Conservation (phyloP, 2,797 vertebrate genomes). For the Halcyon leucocephala region DNA sequence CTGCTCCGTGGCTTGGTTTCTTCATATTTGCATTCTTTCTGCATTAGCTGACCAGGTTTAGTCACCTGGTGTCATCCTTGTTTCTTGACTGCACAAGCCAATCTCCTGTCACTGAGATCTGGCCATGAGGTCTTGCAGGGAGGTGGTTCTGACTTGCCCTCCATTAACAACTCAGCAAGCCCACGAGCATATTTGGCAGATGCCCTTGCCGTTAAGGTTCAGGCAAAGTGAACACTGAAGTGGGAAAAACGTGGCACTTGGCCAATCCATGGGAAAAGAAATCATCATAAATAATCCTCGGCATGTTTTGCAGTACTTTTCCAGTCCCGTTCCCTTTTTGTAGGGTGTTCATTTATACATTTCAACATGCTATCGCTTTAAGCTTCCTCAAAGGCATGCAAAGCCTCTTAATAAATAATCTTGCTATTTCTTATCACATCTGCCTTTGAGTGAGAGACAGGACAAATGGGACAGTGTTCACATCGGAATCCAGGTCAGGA, state of each 20-base stretch:
- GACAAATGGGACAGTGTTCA: not conserved
- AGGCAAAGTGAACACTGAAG: not conserved
- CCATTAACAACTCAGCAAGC: not conserved
- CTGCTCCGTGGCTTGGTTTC: not conserved
- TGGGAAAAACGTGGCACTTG: not conserved
- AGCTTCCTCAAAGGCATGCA: slow-evolving; percentile 20
- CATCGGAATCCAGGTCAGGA: slow-evolving; percentile 43
- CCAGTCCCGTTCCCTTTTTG: not conserved
- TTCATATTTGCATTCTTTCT: slow-evolving; percentile 34
- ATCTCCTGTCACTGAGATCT: not conserved
- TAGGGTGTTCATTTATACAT: not conserved
- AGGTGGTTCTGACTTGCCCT: slow-evolving; percentile 48
- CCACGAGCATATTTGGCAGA: slow-evolving; percentile 38
- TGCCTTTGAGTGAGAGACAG: slow-evolving; percentile 23
- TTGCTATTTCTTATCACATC: slow-evolving; percentile 29
- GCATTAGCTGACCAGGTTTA: slow-evolving; percentile 25
- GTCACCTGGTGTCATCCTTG: not conserved
- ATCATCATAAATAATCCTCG: not conserved
- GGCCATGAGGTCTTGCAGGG: not conserved
- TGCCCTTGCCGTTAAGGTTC: not conserved
- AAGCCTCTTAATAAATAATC: slow-evolving; percentile 55
- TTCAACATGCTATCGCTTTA: not conserved
- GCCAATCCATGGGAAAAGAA: not conserved
- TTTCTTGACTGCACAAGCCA: slow-evolving; percentile 23
- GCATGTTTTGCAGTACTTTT: slow-evolving; percentile 29